Evolutionary conservation across 2,888 invertebrate species (phyloP).

Genomic region (Acheta domesticus): DNA sequence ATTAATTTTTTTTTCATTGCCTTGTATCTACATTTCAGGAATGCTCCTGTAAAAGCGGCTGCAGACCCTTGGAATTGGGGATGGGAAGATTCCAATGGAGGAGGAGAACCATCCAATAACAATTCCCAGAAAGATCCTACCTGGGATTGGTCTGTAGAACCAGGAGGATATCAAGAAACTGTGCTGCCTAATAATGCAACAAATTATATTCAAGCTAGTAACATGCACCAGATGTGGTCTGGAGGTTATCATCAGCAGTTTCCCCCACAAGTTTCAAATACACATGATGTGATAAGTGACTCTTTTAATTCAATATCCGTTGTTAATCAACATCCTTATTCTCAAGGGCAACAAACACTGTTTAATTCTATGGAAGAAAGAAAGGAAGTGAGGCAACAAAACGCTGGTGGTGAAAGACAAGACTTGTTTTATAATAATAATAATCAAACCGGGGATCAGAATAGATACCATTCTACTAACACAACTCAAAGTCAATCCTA

Average conservation of each 20-base stretch:
- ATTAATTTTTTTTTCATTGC: too few species aligned
- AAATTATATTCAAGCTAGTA: background rate
- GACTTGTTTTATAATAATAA: background rate
- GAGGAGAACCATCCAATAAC: slow-evolving; percentile 28
- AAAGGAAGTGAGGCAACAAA: background rate
- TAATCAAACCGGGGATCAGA: background rate
- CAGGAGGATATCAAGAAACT: slow-evolving; percentile 22
- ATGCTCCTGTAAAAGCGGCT: background rate
- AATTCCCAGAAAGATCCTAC: slow-evolving; percentile 40
- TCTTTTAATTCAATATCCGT: background rate
- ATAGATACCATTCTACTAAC: background rate
- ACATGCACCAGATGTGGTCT: background rate
- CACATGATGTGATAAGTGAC: background rate
- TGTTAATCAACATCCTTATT: background rate
- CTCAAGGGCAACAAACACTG: background rate
- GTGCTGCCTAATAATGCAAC: background rate
- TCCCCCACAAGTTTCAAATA: background rate
- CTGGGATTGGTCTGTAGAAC: slow-evolving; percentile 62
- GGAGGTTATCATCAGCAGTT: background rate
- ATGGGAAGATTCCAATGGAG: slow-evolving; percentile 31
- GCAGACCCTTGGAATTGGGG: slow-evolving; percentile 38
- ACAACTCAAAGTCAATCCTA: background rate
- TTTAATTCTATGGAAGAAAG: background rate
- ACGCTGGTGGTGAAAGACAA: background rate
- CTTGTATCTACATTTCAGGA: slow-evolving; percentile 18